Evolutionary conservation across 2,113 vertebrate species (phyloP), one percentile per base, ranked within the genome.

Genomic region (Phalacrocorax aristotelis): DNA sequence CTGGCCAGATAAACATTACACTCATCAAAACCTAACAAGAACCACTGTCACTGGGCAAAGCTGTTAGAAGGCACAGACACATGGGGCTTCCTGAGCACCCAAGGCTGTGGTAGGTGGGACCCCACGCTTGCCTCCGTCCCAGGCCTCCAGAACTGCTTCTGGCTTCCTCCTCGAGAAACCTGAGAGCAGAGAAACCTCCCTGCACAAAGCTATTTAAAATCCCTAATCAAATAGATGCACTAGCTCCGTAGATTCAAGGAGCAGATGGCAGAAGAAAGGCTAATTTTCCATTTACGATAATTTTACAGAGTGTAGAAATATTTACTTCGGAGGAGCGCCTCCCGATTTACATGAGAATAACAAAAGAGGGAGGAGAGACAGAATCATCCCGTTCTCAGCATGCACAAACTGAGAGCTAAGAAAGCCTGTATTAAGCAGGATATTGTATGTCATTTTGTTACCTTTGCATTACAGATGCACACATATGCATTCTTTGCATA

Each of bases 251-350:
- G 85, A 92, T 82, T 91, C 72, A 66, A 94, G 83, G 62, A 96
- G 89, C 87, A 96, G 92, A 96, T 94, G 81, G 94, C 94, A 87
- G 85, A 55, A 96, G 42, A 91, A 96, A 94, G 89, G 82, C 89
- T 91, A 93, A 95, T 95, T 95, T 95, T 95, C 81, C 93, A 96
- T 95, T 96, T 93, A 96, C 8, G 34, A 82, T 92, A 92, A 96
- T 95, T 92, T 93, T 83, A 90, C 85, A 64, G 68, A 64, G 72
- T 34, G 77, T 64, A 86, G 94, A 97, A 96, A 96, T 96, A 96
- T 96, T 97, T 91, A 94, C 94, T 94, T 89, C 55, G 1, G 83
- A 95, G 95, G 51, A 97, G 76, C 2, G 48, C 76, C 66, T 94
- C 85, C 83, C 7, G 0, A 95, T 97, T 97, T 97, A 80, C 85